Evolutionary conservation across 53 echinoderm and acorn worm genomes (phyloP).

Genomic region (Zoroaster sp.): DNA sequence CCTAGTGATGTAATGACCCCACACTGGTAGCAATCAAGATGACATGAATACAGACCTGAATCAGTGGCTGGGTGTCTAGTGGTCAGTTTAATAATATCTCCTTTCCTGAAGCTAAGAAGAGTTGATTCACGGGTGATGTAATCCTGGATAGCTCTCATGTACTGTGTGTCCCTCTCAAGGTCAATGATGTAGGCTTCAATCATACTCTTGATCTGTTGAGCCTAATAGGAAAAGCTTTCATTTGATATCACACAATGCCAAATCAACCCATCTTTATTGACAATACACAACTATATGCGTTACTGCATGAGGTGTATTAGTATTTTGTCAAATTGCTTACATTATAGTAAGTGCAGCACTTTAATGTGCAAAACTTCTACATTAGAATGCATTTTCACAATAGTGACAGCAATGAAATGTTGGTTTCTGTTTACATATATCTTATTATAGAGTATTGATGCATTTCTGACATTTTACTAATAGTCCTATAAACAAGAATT

Average conservation of each 20-base stretch:
- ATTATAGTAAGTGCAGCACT: no score
- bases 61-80: slow-evolving; percentile 67
- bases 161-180: slow-evolving; percentile 82
- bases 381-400: no score
- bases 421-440: no score
- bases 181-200: slow-evolving; percentile 95
- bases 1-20: no score
- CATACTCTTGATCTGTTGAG: slow-evolving; percentile 89
- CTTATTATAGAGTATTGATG: no score
- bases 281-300: no score
- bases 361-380: not conserved
- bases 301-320: no score
- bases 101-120: slow-evolving; percentile 88
- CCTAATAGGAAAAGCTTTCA: slow-evolving; percentile 60
- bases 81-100: slow-evolving; percentile 93
- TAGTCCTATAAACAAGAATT: no score
- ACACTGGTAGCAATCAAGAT: not conserved
- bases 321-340: no score
- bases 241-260: no score
- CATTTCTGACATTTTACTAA: no score
- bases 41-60: slow-evolving; percentile 47
- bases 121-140: slow-evolving; percentile 88
- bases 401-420: no score
- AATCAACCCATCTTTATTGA: not conserved
- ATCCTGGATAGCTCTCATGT: slow-evolving; percentile 88